Base-by-base conservation (phyloP, 1,140 invertebrate genomes). In the Eurosta solidaginis region DNA sequence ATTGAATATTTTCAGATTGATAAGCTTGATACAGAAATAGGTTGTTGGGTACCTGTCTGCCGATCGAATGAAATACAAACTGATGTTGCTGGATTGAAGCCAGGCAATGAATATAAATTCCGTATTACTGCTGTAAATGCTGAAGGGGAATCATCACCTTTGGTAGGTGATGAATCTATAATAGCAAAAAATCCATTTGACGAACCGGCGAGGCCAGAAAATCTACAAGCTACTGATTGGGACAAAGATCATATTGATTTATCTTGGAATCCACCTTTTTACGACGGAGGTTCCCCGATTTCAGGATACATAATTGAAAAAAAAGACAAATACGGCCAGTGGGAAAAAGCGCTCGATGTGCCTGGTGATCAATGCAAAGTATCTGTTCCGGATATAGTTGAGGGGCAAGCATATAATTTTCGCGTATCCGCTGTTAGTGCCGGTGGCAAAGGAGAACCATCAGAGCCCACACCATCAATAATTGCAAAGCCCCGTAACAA, bases 141-240 rank as follows among this genome's bases (percentile, higher is more conserved):
- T 9, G 96, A 99, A 87, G 98, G 98, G 42, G 96, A 98, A 89
- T 98, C 97, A 2, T 96, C 96, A 82, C 97, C 97, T 20, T 89
- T 99, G n/a, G 92, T 93, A 80, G 94, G 96, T 0, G 93, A 96
- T 42, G 91, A 94, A 84, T 90, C 94, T 14, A 96, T 99, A 68
- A 89, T 95, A 83, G 97, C 97, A 22, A 99, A 99, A 90, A 98
- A 98, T 94, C 97, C 97, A 78, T 99, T 94, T 85, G 96, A 98
- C 85, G 95, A 97, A 88, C 98, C 98, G 78, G 96, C 95, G 78
- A 95, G 96, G 82, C 97, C 96, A 14, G 94, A 94, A 77, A 93
- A 97, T 82, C 92, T 98, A 7, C 92, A 94, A 85, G 94, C 97
- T 33, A 94, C 95, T 0, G 97, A 99, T 87, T 99, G 96, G 95